Evolutionary conservation across 1,140 invertebrate genomes (phyloP).

Genomic region (Oedothorax gibbosus): DNA sequence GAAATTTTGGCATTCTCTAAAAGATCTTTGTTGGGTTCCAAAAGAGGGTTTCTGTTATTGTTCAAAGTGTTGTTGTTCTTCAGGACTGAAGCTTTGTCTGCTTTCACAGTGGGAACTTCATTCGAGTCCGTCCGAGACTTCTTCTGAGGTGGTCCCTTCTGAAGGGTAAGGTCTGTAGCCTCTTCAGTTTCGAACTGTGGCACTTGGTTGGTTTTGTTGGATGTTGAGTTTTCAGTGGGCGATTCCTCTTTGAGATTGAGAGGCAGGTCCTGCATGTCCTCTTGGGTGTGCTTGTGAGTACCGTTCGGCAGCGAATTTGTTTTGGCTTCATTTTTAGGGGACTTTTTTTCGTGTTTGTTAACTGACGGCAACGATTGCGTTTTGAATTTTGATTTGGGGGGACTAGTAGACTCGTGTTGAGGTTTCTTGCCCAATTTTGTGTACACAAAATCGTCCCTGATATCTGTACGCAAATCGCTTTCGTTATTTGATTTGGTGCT

Average conservation of each 20-base stretch:
- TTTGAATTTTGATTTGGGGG: conserved; percentile 50
- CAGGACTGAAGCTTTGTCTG: not conserved
- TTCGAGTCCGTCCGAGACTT: not conserved
- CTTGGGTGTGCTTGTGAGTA: conserved; percentile 26
- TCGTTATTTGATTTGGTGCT: conserved; percentile 53
- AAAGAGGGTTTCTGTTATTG: no score
- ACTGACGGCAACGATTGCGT: not conserved
- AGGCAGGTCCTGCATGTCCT: not conserved
- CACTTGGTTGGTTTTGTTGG: not conserved
- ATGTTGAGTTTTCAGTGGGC: not conserved
- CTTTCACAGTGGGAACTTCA: conserved; percentile 2
- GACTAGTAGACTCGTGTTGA: conserved; percentile 11
- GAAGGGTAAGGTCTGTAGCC: not conserved
- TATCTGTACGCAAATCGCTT: conserved; percentile 23
- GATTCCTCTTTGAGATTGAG: not conserved
- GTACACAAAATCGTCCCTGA: conserved; percentile 56
- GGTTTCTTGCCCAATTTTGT: conserved; percentile 57
- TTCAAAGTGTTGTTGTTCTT: not conserved
- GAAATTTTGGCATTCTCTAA: no score
- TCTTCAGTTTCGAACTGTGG: not conserved
- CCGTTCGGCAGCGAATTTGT: conserved; percentile 29
- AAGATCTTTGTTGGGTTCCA: no score
- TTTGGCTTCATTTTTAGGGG: conserved; percentile 23
- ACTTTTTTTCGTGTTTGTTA: conserved; percentile 35
- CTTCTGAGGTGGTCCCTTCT: conserved; percentile 37